A percentile compares a stretch with the other conserved stretches of the same genome.
Evolutionary conservation across 2,888 invertebrate genomes (phyloP).

Genomic region (Drosophila cracens): DNA sequence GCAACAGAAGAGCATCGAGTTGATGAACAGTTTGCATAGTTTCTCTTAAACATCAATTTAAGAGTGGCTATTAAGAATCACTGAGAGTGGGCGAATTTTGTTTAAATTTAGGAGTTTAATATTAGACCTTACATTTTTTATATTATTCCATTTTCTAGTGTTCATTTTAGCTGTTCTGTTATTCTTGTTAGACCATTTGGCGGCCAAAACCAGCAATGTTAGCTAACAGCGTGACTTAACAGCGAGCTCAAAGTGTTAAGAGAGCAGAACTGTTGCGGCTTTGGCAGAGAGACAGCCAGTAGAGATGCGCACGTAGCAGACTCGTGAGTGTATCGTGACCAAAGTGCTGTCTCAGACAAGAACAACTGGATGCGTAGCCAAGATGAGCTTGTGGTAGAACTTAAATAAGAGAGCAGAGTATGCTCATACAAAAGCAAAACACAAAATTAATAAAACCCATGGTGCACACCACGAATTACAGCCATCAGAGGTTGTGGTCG

Average conservation of each 20-base stretch:
- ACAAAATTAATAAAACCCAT: neutral
- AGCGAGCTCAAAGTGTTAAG: slow-evolving; percentile 47
- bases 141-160: neutral
- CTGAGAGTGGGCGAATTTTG: neutral
- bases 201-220: slow-evolving; percentile 22
- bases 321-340: slow-evolving; percentile 32
- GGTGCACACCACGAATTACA: neutral
- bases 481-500: slow-evolving; percentile 7
- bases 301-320: slow-evolving; percentile 31
- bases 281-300: slow-evolving; percentile 15
- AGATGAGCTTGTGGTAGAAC: slow-evolving; percentile 3
- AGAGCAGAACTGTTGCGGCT: slow-evolving; percentile 23
- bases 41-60: slow-evolving; percentile 34
- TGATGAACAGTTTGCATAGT: neutral
- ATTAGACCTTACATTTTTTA: neutral
- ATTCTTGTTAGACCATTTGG: neutral
- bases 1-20: slow-evolving; percentile 15
- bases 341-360: neutral
- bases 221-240: slow-evolving; percentile 45
- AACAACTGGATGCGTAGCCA: neutral
- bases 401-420: neutral
- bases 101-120: neutral
- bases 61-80: slow-evolving; percentile 9
- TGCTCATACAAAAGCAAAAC: neutral
- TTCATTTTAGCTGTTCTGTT: slow-evolving; percentile 2